Evolutionary conservation across 2,113 vertebrate genomes (phyloP).

Genomic region (Chaenocephalus aceratus): DNA sequence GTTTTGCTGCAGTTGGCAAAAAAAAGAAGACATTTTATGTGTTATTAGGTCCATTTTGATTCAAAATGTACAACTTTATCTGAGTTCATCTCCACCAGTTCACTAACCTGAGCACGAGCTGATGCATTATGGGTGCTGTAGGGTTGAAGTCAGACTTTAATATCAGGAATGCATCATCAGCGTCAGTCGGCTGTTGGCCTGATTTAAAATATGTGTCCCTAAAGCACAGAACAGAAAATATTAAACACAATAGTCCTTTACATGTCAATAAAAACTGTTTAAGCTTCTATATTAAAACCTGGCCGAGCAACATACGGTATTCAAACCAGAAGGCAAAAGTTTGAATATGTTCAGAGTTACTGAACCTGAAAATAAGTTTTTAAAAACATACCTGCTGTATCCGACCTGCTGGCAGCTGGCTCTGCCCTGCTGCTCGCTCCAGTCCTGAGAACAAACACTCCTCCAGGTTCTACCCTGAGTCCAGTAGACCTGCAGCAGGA

Average conservation of each 20-base stretch:
- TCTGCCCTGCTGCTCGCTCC: conserved; percentile 53
- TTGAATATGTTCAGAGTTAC: too few species aligned
- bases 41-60: not conserved
- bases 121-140: conserved; percentile 44
- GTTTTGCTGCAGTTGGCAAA: conserved; percentile 41
- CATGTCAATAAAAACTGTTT: not conserved
- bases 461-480: conserved; percentile 59
- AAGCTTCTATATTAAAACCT: not conserved
- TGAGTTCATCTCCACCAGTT: not conserved
- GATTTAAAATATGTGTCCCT: conserved; percentile 68
- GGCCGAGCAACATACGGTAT: too few species aligned
- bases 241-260: not conserved
- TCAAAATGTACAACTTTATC: not conserved
- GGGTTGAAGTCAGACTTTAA: conserved; percentile 41
- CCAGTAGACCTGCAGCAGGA: conserved; percentile 74
- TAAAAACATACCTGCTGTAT: conserved; percentile 57
- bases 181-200: conserved; percentile 25
- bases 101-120: conserved; percentile 64
- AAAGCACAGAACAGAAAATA: not conserved
- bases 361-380: too few species aligned
- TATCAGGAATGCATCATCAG: conserved; percentile 44
- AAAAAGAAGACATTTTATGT: not conserved
- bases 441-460: conserved; percentile 63
- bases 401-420: conserved; percentile 64
- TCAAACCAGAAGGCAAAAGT: too few species aligned